Evolutionary conservation across 2,888 invertebrate genomes (phyloP).

Genomic region (Sceliomorpha sp.): DNA sequence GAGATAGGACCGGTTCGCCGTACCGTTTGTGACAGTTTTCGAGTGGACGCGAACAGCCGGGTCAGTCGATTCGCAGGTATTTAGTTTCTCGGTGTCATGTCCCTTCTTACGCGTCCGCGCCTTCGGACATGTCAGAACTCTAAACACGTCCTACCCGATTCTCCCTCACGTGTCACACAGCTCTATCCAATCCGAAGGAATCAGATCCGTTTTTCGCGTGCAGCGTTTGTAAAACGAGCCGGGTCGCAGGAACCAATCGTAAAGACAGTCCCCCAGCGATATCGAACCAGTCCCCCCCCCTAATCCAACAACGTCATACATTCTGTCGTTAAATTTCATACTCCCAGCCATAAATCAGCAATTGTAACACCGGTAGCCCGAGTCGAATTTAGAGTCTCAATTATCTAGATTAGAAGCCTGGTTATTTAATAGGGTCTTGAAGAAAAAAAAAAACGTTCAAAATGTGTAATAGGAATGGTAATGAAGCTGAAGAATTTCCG

Average conservation of each 20-base stretch:
- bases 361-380: slow-evolving; percentile 2
- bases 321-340: background rate
- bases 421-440: background rate
- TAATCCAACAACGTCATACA: too few species aligned
- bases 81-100: slow-evolving; percentile 78
- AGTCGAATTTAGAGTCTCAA: background rate
- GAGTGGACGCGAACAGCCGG: slow-evolving; percentile 59
- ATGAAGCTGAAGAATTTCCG: slow-evolving; percentile 40
- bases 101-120: slow-evolving; percentile 78
- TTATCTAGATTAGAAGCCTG: slow-evolving; percentile 2
- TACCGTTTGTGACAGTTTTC: slow-evolving; percentile 72
- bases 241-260: slow-evolving; percentile 15
- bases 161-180: slow-evolving; percentile 68
- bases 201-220: slow-evolving; percentile 44
- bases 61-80: slow-evolving; percentile 64
- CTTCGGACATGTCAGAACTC: slow-evolving; percentile 73
- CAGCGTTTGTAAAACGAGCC: slow-evolving; percentile 33
- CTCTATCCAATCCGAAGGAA: slow-evolving; percentile 67
- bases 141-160: slow-evolving; percentile 71
- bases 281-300: too few species aligned
- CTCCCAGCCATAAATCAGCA: background rate
- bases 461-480: slow-evolving; percentile 11
- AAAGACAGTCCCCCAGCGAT: slow-evolving; percentile 2
- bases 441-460: too few species aligned
- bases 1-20: slow-evolving; percentile 67